These are phyloP conservation scores for Heliconius charithonia DNA, from an alignment of 2,888 invertebrate genomes.

Conservation along the genomic window DNA sequence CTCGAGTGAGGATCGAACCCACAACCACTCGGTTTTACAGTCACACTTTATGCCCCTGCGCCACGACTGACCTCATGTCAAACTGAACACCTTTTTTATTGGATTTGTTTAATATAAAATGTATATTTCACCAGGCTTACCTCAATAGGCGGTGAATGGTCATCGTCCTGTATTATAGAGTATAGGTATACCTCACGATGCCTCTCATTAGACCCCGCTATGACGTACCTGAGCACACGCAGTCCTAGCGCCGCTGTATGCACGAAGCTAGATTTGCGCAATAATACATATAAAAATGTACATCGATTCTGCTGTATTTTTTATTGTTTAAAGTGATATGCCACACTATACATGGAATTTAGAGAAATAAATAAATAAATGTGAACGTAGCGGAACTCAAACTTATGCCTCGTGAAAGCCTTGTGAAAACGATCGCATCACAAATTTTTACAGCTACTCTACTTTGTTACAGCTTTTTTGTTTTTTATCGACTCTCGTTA, in stretches of 20 bases:
- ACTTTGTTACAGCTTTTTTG: too few relatives aligned
- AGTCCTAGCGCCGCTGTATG: slow-evolving; percentile 54
- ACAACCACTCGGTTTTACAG: too few relatives aligned
- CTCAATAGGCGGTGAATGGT: slow-evolving; percentile 56
- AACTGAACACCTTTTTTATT: background rate
- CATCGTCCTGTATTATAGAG: slow-evolving; percentile 50
- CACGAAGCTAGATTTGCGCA: slow-evolving; percentile 53
- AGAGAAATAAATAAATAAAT: too few relatives aligned
- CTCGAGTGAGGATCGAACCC: too few relatives aligned
- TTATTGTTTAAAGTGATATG: background rate
- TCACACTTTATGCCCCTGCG: too few relatives aligned
- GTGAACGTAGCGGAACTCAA: too few relatives aligned
- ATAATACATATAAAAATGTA: slow-evolving; percentile 64
- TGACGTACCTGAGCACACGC: slow-evolving; percentile 60
- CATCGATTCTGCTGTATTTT: slow-evolving; percentile 19
- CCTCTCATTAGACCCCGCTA: slow-evolving; percentile 55
- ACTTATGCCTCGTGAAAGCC: too few relatives aligned
- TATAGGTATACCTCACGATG: slow-evolving; percentile 55
- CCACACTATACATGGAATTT: background rate
- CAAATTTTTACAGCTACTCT: too few relatives aligned
- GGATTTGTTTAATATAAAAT: background rate
- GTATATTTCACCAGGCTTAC: background rate
- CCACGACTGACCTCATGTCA: too few relatives aligned
- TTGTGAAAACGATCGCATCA: too few relatives aligned
- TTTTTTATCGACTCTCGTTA: too few relatives aligned